Conservation (phyloP, 2,113 vertebrate species). For the Laticauda laticaudata region DNA sequence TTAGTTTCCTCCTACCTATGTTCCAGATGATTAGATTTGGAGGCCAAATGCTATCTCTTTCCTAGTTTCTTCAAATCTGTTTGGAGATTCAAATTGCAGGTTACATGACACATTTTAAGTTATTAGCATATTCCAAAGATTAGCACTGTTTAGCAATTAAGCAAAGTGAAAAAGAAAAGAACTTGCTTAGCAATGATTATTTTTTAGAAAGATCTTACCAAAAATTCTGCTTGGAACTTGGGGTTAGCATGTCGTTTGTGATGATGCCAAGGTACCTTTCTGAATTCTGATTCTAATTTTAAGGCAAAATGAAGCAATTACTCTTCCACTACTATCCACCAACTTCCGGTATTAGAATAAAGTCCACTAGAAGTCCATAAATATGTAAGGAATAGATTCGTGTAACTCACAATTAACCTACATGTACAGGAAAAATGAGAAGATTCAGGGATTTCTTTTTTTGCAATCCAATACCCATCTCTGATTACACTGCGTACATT, state of each 20-base stretch:
- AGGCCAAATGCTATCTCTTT: not conserved
- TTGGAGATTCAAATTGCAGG: not conserved
- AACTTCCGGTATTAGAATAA: not conserved
- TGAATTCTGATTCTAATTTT: not conserved
- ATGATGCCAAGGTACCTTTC: not conserved
- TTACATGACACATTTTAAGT: not conserved
- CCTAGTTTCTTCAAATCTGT: not conserved
- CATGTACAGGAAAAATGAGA: not conserved
- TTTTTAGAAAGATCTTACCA: not conserved
- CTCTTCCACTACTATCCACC: not conserved
- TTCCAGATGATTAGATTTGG: not conserved
- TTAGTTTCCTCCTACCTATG: not conserved
- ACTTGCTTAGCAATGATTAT: not conserved
- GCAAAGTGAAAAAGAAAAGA: not conserved
- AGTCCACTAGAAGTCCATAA: not conserved
- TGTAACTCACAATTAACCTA: not conserved
- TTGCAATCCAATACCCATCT: not conserved
- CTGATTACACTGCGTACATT: not conserved
- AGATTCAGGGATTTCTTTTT: not conserved
- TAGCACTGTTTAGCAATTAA: not conserved
- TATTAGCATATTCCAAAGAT: not conserved
- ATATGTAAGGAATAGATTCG: not conserved
- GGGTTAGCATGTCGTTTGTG: not conserved
- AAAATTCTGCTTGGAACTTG: not conserved
- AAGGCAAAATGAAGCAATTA: not conserved